These are phyloP conservation scores for Ctenoplectra terminalis DNA, from an alignment of 1,140 invertebrate species.

Conservation along the genomic window DNA sequence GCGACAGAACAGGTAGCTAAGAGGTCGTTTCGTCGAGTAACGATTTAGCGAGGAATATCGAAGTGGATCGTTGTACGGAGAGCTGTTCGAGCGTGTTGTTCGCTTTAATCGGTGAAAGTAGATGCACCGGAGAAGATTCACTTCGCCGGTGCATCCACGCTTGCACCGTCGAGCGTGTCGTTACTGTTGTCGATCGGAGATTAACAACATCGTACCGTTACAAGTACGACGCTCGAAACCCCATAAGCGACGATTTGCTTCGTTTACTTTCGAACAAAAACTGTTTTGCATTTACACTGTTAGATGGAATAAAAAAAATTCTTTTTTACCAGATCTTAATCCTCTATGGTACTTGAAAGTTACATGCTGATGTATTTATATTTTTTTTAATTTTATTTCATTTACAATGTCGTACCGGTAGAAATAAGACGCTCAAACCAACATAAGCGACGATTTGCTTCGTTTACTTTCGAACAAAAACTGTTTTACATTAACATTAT, in stretches of 20 bases:
- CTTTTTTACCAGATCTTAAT: too few species aligned
- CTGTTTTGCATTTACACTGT: not conserved
- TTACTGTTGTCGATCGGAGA: slow-evolving; percentile 47
- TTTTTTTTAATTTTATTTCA: too few species aligned
- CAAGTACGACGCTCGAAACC: not conserved
- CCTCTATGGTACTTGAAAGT: too few species aligned
- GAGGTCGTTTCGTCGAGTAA: not conserved
- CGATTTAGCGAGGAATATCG: slow-evolving; percentile 43
- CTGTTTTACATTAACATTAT: too few species aligned
- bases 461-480: too few species aligned
- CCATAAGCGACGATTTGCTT: not conserved
- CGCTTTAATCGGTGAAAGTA: slow-evolving; percentile 59
- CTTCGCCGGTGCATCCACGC: slow-evolving; percentile 26
- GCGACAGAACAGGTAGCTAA: not conserved
- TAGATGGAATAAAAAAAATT: not conserved
- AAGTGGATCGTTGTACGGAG: slow-evolving; percentile 41
- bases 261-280: slow-evolving; percentile 16
- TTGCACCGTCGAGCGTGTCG: slow-evolving; percentile 48
- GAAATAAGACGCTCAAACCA: too few species aligned
- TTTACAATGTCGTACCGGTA: too few species aligned
- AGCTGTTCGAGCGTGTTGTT: slow-evolving; percentile 57
- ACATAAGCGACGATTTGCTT: too few species aligned
- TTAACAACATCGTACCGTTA: slow-evolving; percentile 28
- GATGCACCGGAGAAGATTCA: slow-evolving; percentile 42
- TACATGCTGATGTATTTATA: too few species aligned